These are phyloP conservation scores for Timema cristinae DNA, from an alignment of 2,888 invertebrate genomes.

Conservation along the genomic window DNA sequence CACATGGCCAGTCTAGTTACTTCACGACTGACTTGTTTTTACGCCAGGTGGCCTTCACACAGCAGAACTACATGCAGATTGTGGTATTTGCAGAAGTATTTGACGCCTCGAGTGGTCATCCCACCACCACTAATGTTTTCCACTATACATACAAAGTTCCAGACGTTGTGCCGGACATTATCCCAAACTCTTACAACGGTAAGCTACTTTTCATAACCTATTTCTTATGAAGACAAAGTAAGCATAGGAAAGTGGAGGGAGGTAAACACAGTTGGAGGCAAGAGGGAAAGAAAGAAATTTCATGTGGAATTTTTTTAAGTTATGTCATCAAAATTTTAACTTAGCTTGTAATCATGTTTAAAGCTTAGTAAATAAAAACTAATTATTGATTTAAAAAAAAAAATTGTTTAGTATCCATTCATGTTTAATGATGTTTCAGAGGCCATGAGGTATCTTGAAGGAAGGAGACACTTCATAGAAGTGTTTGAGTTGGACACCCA, in stretches of 20 bases:
- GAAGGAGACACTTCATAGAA: constrained; percentile 46
- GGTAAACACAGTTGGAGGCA: too few species aligned
- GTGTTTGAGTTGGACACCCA: constrained; percentile 33
- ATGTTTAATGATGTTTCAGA: constrained; percentile 41
- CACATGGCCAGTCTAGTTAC: too few species aligned
- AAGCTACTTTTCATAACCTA: constrained; percentile 24
- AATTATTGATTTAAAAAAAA: constrained; percentile 19
- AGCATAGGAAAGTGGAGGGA: too few species aligned
- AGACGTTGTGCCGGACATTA: constrained; percentile 50
- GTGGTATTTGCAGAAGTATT: constrained; percentile 64
- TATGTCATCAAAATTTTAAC: background rate
- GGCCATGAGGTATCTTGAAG: constrained; percentile 52
- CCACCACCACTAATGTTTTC: constrained; percentile 67
- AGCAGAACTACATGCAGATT: constrained; percentile 54
- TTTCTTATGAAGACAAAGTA: background rate
- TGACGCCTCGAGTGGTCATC: constrained; percentile 53
- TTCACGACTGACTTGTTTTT: background rate
- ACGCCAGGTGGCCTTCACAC: constrained; percentile 49
- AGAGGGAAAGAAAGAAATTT: background rate
- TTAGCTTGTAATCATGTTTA: background rate
- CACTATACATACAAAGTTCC: constrained; percentile 62
- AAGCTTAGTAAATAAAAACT: background rate
- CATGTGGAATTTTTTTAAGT: background rate
- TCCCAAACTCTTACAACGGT: constrained; percentile 67
- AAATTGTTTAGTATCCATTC: too few species aligned